Evolutionary conservation across 2,797 vertebrate species (phyloP).

Genomic region (Liasis olivaceus): DNA sequence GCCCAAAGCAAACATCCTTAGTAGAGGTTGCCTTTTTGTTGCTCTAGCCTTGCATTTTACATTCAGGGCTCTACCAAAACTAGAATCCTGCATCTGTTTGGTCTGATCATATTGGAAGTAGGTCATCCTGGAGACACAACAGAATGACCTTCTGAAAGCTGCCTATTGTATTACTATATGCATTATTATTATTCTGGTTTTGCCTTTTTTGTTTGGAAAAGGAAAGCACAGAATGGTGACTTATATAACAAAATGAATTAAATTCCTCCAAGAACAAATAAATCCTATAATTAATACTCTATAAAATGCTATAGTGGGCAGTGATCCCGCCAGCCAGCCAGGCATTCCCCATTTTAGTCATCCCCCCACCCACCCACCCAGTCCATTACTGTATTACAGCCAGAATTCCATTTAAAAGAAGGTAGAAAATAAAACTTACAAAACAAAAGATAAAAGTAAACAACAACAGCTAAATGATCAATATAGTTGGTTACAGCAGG

Average conservation of each 20-base stretch:
- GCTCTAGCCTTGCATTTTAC: not conserved
- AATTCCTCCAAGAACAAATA: not conserved
- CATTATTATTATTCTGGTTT: not conserved
- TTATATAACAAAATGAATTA: not conserved
- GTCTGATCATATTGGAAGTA: not conserved
- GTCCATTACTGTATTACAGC: not conserved
- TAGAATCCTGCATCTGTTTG: not conserved
- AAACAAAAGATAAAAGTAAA: not conserved
- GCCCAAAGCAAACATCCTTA: not conserved
- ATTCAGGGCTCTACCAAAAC: not conserved
- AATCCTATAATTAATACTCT: not conserved
- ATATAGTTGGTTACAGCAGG: not conserved
- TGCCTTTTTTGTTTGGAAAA: not conserved
- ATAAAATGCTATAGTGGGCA: not conserved
- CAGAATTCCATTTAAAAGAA: not conserved
- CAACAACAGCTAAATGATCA: not conserved
- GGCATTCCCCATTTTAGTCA: not conserved
- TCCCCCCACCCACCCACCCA: not conserved
- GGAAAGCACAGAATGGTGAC: not conserved
- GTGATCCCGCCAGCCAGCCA: not conserved
- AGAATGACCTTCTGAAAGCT: not conserved
- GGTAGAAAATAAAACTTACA: not conserved
- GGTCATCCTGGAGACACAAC: not conserved
- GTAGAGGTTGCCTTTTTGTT: not conserved
- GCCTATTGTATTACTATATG: not conserved